These are phyloP conservation scores for Daubentonia madagascariensis DNA, from an alignment of 2,113 vertebrate genomes.

Conservation along the genomic window DNA sequence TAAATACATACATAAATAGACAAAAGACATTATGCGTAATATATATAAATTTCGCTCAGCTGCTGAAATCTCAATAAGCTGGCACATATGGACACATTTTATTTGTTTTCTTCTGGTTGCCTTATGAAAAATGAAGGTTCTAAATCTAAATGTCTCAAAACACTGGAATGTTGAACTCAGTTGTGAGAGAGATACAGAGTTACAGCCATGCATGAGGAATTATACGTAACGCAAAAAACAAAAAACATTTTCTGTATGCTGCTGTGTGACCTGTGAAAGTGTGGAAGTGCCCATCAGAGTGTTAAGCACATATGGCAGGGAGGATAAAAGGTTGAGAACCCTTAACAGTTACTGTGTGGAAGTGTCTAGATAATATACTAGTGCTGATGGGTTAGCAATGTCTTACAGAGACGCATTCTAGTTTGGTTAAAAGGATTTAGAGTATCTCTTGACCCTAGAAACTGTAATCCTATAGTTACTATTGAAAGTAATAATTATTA, in stretches of 20 bases:
- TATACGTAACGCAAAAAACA: not conserved
- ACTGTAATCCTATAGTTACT: not conserved
- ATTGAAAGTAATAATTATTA: slow-evolving; percentile 21
- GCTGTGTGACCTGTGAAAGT: not conserved
- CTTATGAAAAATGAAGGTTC: not conserved
- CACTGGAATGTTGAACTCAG: not conserved
- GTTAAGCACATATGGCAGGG: not conserved
- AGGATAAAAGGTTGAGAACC: not conserved
- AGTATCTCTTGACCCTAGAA: slow-evolving; percentile 11
- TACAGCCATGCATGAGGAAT: not conserved
- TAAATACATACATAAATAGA: not conserved
- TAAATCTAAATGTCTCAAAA: not conserved
- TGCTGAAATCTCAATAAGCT: not conserved
- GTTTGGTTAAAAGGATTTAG: slow-evolving; percentile 10
- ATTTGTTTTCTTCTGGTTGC: not conserved
- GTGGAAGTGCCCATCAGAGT: not conserved
- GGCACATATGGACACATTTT: not conserved
- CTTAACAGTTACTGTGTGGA: not conserved
- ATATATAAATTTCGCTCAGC: not conserved
- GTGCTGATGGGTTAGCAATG: not conserved
- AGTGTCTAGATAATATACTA: not conserved
- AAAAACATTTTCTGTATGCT: not conserved
- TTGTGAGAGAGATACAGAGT: not conserved
- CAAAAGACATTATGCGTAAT: not conserved
- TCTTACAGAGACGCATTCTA: not conserved